Conservation (phyloP, 2,113 vertebrate genomes). For the Salminus brasiliensis region DNA sequence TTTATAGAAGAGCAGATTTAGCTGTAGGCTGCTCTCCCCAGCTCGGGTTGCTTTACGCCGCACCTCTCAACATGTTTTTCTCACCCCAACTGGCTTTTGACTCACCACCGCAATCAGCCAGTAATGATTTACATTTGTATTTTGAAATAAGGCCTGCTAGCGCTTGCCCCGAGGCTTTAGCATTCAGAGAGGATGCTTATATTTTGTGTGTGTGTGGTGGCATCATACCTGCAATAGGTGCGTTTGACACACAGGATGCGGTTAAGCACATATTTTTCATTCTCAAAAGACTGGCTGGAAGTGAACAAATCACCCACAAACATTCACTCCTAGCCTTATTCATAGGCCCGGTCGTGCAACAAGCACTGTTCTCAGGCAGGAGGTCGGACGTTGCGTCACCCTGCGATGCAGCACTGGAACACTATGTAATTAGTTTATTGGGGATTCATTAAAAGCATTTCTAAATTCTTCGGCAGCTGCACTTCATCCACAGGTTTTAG, state of each 20-base stretch:
- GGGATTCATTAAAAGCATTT: conserved; percentile 9
- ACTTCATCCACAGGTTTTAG: conserved; percentile 16
- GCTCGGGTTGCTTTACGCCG: background rate
- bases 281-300: background rate
- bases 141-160: background rate
- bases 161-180: conserved; percentile 17
- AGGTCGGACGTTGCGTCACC: background rate
- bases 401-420: background rate
- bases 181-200: background rate
- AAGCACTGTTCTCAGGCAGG: background rate
- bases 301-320: background rate
- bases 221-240: background rate
- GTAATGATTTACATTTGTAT: conserved; percentile 29
- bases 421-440: conserved; percentile 17
- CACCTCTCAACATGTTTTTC: background rate
- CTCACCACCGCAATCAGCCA: conserved; percentile 8
- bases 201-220: background rate
- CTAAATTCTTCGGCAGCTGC: conserved; percentile 12
- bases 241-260: background rate
- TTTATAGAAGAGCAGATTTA: background rate
- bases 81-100: background rate
- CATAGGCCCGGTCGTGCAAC: background rate
- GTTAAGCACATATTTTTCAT: background rate
- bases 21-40: background rate
- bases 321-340: background rate